phyloP scores from a whole-genome alignment of 2,113 vertebrate species.

The Pao palembangensis region DNA sequence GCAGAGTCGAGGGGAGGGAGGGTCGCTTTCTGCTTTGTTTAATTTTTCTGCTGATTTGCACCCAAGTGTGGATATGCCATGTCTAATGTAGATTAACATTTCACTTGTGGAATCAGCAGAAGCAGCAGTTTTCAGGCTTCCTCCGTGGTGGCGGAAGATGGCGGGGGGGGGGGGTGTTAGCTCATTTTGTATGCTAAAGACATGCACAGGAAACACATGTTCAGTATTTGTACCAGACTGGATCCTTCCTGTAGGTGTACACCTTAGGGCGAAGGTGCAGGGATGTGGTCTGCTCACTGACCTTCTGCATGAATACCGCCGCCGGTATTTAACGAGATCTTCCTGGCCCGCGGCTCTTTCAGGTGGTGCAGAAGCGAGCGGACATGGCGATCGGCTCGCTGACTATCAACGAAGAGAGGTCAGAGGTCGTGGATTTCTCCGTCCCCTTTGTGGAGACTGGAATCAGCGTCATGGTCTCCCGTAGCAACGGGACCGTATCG shows the following conservation, averaged over 20 bases:
- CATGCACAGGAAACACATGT: constrained; percentile 44
- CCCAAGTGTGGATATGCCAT: constrained; percentile 63
- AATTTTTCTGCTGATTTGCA: constrained; percentile 68
- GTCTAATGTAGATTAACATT: constrained; percentile 73
- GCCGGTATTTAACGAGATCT: too few species aligned
- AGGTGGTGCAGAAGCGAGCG: constrained; percentile 87
- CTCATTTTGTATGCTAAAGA: constrained; percentile 56
- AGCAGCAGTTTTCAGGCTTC: constrained; percentile 58
- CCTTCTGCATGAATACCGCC: not conserved
- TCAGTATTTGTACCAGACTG: constrained; percentile 33
- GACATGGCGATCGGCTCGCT: constrained; percentile 93
- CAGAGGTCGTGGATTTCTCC: constrained; percentile 89
- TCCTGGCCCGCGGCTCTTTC: not conserved
- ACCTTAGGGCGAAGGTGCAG: constrained; percentile 21
- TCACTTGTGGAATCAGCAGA: constrained; percentile 64
- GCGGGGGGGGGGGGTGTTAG: constrained; percentile 8
- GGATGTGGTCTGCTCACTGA: constrained; percentile 25
- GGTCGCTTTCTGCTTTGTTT: constrained; percentile 47
- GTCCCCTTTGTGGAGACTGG: constrained; percentile 91
- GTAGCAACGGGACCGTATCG: constrained; percentile 90
- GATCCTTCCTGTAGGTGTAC: not conserved
- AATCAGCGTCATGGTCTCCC: constrained; percentile 91
- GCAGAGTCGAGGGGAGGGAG: constrained; percentile 48
- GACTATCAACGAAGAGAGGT: constrained; percentile 90
- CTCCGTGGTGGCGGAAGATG: constrained; percentile 20